A percentile compares a stretch with the other conserved stretches of the same genome.
Evolutionary conservation across 2,888 invertebrate species (phyloP).

Genomic region (Sinotaia quadrata): DNA sequence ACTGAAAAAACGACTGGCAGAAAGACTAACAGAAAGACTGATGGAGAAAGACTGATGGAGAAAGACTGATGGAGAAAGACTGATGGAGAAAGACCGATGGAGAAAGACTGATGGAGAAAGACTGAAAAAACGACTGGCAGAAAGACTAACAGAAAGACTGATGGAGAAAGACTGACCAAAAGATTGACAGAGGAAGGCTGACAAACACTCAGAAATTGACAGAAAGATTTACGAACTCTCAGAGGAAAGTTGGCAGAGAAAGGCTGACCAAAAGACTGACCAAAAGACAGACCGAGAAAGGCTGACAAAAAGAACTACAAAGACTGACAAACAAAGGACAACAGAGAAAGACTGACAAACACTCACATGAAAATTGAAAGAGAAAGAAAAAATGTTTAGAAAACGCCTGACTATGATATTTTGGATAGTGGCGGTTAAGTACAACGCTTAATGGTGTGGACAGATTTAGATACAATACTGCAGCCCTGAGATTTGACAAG

Average conservation of each 20-base stretch:
- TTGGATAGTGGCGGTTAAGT: no score
- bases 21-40: no score
- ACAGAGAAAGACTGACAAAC: not conserved
- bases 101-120: no score
- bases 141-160: not conserved
- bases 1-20: slow-evolving; percentile 1
- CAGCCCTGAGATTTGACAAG: no score
- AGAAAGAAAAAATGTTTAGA: no score
- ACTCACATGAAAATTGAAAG: no score
- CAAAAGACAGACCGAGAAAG: not conserved
- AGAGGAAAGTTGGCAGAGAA: slow-evolving; percentile 2
- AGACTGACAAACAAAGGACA: not conserved
- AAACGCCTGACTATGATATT: no score
- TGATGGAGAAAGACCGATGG: no score
- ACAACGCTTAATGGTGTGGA: no score
- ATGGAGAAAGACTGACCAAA: slow-evolving; percentile 6
- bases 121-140: slow-evolving; percentile 7
- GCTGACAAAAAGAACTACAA: not conserved
- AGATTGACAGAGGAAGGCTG: slow-evolving; percentile 19
- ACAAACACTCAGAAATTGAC: slow-evolving; percentile 23
- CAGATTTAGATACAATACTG: no score
- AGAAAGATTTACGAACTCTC: slow-evolving; percentile 12
- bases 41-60: no score
- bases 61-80: no score
- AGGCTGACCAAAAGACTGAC: not conserved